Evolutionary conservation across 1,140 invertebrate species (phyloP).

Genomic region (Drosophila pruinosa): DNA sequence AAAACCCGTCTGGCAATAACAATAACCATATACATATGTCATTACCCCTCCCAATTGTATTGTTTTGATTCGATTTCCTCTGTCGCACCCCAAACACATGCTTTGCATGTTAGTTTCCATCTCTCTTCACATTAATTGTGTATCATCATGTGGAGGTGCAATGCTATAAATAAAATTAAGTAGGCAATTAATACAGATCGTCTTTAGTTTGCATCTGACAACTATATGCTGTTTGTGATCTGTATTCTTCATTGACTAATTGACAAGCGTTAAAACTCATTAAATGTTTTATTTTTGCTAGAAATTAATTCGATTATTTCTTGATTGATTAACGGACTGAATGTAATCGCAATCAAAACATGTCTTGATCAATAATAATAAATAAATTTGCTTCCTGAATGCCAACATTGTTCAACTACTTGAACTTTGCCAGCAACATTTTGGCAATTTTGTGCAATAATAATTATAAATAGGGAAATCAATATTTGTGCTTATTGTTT

Average conservation of each 20-base stretch:
- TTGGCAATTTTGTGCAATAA: background rate
- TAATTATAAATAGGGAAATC: background rate
- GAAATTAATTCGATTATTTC: background rate
- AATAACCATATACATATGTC: too few species aligned
- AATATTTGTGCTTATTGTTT: slow-evolving; percentile 9
- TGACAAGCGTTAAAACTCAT: background rate
- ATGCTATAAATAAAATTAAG: too few species aligned
- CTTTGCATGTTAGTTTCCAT: too few species aligned
- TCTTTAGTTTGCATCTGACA: too few species aligned
- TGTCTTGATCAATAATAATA: background rate
- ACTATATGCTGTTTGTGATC: too few species aligned
- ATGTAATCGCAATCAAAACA: background rate
- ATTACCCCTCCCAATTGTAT: background rate
- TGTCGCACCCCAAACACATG: background rate
- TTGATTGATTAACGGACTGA: background rate
- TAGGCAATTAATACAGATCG: too few species aligned
- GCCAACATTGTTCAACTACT: background rate
- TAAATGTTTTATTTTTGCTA: background rate
- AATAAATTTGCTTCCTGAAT: slow-evolving; percentile 13
- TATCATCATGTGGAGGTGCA: too few species aligned
- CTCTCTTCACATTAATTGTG: too few species aligned
- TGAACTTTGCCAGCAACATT: background rate
- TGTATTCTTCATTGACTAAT: background rate
- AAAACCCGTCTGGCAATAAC: background rate
- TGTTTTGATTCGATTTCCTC: background rate